Evolutionary conservation across 2,888 invertebrate genomes (phyloP), one percentile per base, ranked within the genome.

Genomic region (Cantharis nigra): DNA sequence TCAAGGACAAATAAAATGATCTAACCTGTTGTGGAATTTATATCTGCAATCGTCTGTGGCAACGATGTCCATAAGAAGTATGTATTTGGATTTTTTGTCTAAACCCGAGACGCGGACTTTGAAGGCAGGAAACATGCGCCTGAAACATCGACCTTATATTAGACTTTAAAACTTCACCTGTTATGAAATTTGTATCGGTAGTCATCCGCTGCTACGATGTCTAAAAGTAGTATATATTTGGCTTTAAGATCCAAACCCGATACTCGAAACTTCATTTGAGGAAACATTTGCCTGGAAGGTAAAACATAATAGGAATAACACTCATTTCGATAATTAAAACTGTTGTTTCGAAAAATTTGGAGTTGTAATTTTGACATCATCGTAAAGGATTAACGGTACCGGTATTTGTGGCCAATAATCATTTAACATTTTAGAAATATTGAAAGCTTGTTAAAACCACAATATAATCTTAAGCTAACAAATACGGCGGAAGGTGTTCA

Each of bases 121-220:
- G 94, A 94, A 97, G 91, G 97, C 96, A 90, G 98, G 98, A 92
- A 98, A 98, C 96, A 98, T 98, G 91, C 97, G 96, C 92, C 97
- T 97, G 94, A 90, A 92, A 92, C 91, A 91, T 90, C 90, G 81
- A 81, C 74, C 73, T 72, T 75, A 71, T 76, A 73, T 76, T 80
- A 76, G 70, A 74, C 63, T 74, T 65, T 76, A 69, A 70, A 63
- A 64, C 70, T 77, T 87, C 87, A 94, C 96, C 97, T 97, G 94
- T 97, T 97, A 91, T 97, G 97, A 92, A 97, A 97, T 91, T 97
- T 97, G 93, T 97, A 97, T 91, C 97, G 93, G 93, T 98, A 98
- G 92, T 99, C 98, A 90, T 99, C 99, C 81, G 98, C 98, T 70
- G 98, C 98, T 85, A 98, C 98, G 90, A 99, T 98, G 92, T 99